Evolutionary conservation across 1,140 invertebrate species (phyloP).

Genomic region (Pollicipes pollicipes): DNA sequence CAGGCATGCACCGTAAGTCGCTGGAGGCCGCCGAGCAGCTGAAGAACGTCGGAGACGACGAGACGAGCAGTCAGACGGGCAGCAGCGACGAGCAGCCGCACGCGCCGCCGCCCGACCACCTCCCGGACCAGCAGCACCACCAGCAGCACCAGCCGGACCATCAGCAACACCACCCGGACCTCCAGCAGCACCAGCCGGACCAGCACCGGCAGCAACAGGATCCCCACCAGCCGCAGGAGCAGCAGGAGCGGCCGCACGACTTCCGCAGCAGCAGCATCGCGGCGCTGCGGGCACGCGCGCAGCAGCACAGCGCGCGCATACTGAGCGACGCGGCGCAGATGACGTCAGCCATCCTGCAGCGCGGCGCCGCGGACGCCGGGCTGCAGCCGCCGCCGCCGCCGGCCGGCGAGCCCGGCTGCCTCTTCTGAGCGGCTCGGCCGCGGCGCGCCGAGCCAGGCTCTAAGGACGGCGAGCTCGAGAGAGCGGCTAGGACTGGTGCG

Average conservation of each 20-base stretch:
- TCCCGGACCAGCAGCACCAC: neutral
- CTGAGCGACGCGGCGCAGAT: neutral
- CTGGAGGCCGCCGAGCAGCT: constrained; percentile 89
- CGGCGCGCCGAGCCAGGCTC: too few species aligned
- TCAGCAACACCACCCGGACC: too few species aligned
- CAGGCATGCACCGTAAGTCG: constrained; percentile 98
- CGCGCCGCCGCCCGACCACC: neutral
- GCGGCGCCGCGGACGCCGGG: neutral
- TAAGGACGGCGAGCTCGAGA: too few species aligned
- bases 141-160: too few species aligned
- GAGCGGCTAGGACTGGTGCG: too few species aligned
- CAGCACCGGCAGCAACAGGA: too few species aligned
- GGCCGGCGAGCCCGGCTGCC: neutral
- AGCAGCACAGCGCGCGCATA: constrained; percentile 59
- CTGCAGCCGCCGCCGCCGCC: too few species aligned
- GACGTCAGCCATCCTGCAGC: constrained; percentile 1
- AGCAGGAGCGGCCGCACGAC: constrained; percentile 7
- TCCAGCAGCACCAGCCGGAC: too few species aligned
- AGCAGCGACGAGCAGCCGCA: constrained; percentile 9
- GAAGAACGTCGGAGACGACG: constrained; percentile 44
- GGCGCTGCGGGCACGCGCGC: constrained; percentile 74
- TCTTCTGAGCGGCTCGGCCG: neutral
- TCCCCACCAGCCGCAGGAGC: neutral
- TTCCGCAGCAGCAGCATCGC: constrained; percentile 47
- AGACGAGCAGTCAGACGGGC: constrained; percentile 12